phyloP scores from a whole-genome alignment of 2,888 invertebrate genomes.

The Drosophila formosana region DNA sequence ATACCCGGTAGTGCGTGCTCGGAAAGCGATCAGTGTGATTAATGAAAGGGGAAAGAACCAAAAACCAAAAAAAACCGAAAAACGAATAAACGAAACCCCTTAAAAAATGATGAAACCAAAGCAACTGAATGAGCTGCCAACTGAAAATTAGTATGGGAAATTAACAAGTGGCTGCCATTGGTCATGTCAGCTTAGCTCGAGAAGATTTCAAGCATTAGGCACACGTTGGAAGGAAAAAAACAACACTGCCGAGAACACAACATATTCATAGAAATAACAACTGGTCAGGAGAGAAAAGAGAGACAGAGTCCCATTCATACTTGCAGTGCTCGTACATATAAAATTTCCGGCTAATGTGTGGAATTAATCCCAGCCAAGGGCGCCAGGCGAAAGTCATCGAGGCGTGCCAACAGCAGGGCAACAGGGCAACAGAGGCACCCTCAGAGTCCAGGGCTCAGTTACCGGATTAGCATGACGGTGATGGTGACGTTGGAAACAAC shows the following conservation, averaged over 20 bases:
- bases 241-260: conserved; percentile 16
- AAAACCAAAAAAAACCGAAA: conserved; percentile 33
- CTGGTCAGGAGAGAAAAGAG: conserved; percentile 1
- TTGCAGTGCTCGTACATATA: conserved; percentile 27
- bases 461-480: conserved; percentile 70
- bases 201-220: conserved; percentile 53
- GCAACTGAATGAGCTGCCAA: conserved; percentile 45
- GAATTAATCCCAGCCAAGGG: conserved; percentile 66
- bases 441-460: conserved; percentile 55
- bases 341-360: conserved; percentile 69
- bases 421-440: conserved; percentile 40
- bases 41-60: conserved; percentile 67
- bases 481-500: conserved; percentile 36
- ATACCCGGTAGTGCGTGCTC: conserved; percentile 71
- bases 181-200: conserved; percentile 75
- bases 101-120: conserved; percentile 38
- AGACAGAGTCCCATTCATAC: neutral
- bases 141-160: conserved; percentile 73
- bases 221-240: conserved; percentile 31
- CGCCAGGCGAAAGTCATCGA: conserved; percentile 55
- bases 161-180: conserved; percentile 78
- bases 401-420: conserved; percentile 39
- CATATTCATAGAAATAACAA: conserved; percentile 46
- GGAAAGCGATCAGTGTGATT: conserved; percentile 81
- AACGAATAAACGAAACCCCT: conserved; percentile 10